These are phyloP conservation scores for Typhlomys cinereus DNA, from an alignment of 2,113 vertebrate species.

Conservation along the genomic window DNA sequence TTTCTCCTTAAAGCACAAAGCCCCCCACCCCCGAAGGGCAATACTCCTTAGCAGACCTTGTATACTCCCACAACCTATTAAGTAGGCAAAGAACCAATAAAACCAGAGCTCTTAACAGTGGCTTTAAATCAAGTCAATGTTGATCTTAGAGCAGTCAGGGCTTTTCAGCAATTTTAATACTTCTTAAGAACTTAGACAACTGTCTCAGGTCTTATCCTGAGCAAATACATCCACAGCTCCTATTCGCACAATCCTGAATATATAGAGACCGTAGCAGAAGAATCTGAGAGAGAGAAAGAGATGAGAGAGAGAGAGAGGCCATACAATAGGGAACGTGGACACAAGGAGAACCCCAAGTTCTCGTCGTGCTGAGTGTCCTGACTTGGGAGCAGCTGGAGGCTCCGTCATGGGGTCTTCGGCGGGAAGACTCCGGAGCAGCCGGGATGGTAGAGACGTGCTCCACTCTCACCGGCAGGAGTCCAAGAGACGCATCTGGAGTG, in stretches of 20 bases:
- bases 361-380: no score
- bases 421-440: no score
- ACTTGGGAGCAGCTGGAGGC: no score
- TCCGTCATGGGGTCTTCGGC: no score
- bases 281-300: background rate
- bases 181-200: background rate
- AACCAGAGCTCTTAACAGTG: background rate
- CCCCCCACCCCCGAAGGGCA: background rate
- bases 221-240: background rate
- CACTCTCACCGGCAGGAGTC: no score
- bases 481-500: no score
- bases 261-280: background rate
- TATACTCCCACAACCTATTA: background rate
- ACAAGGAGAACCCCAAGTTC: no score
- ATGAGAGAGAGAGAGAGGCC: background rate
- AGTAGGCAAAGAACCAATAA: background rate
- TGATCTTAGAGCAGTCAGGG: background rate
- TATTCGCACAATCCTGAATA: background rate
- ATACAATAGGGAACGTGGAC: no score
- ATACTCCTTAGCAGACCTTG: background rate
- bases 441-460: no score
- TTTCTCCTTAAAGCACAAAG: background rate
- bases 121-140: background rate
- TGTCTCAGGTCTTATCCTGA: background rate
- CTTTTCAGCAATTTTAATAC: background rate